Evolutionary conservation across 1,140 invertebrate species (phyloP).

Genomic region (Pomacea maculata): DNA sequence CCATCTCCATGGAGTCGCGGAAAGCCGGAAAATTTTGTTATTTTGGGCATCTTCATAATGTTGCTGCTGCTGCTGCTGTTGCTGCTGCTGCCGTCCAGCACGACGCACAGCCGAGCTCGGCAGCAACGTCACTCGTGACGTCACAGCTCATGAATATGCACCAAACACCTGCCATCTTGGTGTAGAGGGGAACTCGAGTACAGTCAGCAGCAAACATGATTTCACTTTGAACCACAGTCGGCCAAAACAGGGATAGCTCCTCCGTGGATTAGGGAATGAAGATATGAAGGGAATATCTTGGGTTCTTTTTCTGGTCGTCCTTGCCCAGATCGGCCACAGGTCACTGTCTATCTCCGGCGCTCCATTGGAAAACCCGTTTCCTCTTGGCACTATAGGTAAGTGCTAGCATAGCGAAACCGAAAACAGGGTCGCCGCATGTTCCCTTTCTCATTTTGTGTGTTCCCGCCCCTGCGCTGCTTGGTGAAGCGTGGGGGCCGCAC

Average conservation of each 20-base stretch:
- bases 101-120: not conserved
- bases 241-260: no score
- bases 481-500: no score
- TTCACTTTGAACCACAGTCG: no score
- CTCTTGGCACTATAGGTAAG: conserved; percentile 24
- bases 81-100: not conserved
- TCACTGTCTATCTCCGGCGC: conserved; percentile 7
- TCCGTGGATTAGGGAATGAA: conserved; percentile 14
- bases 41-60: not conserved
- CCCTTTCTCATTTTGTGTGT: no score
- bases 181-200: conserved; percentile 4
- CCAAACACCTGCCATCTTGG: conserved; percentile 21
- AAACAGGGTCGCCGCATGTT: no score
- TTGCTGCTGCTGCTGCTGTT: not conserved
- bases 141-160: conserved; percentile 23
- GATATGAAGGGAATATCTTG: conserved; percentile 17
- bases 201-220: conserved; percentile 12
- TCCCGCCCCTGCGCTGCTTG: no score
- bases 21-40: not conserved
- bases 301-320: conserved; percentile 12
- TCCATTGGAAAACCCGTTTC: conserved; percentile 23
- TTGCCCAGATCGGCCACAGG: conserved; percentile 1
- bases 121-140: conserved; percentile 21
- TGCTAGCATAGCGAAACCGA: no score
- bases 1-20: not conserved